Evolutionary conservation across 2,113 vertebrate species (phyloP).

Genomic region (Phylloscopus trochilus): DNA sequence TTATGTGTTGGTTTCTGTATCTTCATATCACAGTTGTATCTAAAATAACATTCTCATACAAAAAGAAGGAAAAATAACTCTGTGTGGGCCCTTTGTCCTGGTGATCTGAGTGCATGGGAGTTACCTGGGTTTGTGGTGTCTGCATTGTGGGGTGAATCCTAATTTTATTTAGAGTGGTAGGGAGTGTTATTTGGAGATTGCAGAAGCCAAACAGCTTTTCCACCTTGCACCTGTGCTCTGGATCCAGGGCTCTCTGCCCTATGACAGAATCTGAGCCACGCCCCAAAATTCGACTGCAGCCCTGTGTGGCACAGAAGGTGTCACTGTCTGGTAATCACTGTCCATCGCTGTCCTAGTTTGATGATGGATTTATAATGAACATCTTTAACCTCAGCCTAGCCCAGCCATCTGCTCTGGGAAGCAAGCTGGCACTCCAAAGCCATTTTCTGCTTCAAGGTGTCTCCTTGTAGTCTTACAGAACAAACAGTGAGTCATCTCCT

Average conservation of each 20-base stretch:
- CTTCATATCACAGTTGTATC: neutral
- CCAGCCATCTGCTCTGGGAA: slow-evolving; percentile 53
- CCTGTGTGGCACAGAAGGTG: neutral
- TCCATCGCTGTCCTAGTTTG: slow-evolving; percentile 35
- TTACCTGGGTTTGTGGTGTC: neutral
- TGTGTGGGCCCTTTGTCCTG: neutral
- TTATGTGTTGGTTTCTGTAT: neutral
- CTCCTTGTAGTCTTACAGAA: neutral
- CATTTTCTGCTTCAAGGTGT: slow-evolving; percentile 46
- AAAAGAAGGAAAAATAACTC: neutral
- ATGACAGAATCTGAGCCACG: neutral
- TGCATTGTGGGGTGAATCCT: neutral
- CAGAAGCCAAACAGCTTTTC: neutral
- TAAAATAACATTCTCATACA: neutral
- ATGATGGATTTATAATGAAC: slow-evolving; percentile 33
- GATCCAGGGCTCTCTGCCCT: neutral
- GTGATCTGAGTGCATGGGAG: neutral
- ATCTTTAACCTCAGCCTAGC: slow-evolving; percentile 37
- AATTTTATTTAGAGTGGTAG: neutral
- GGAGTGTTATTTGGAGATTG: neutral
- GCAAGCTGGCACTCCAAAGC: slow-evolving; percentile 25
- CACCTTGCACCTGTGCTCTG: neutral
- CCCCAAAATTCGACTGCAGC: neutral
- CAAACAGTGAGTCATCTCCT: slow-evolving; percentile 1
- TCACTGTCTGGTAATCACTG: neutral